Evolutionary conservation across 1,140 invertebrate genomes (phyloP), one percentile per base, ranked within the genome.

Genomic region (Euura saliciscinereae): DNA sequence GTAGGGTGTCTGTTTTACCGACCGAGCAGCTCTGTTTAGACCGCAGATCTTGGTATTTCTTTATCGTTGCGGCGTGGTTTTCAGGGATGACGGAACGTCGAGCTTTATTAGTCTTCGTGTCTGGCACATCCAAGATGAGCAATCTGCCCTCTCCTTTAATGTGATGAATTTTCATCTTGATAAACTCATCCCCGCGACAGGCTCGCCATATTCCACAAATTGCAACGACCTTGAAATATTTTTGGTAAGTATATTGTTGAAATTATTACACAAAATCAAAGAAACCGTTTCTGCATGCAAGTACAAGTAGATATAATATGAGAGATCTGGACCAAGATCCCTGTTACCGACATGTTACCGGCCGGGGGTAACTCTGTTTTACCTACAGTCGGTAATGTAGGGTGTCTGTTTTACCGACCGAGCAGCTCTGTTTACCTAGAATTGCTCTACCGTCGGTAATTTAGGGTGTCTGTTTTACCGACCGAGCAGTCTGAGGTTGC

Each of bases 21-120:
- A 28, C 28, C 28, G 28, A 28, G 28, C 28, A 28, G 28, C 28
- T 28, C 28, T 28, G 28, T 28, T 28, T 28, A 28, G n/a, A n/a
- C n/a, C 65, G 69, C 43, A 76, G 66, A 10, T 1, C 59, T 69
- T 65, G 3, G 66, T 76, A 76, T 71, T 74, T 75, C 67, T 69
- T 51, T 6, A 70, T 11, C 11, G 70, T 70, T 45, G 69, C 66
- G 44, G 66, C 6, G 8, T 42, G 68, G 44, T 73, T 42, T 44
- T 59, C 72, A 68, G 65, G 66, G 64, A 68, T 68, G n/a, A 65
- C 65, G 44, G 66, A 68, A 13, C 45, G 66, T 46, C 65, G 44
- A 8, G 44, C 45, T 66, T 45, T 68, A 7, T 72, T 72, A 2
- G 59, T 72, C 28, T 72, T 73, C 5, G 68, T 70, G 51, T 73